Evolutionary conservation across 2,888 invertebrate species (phyloP).

Genomic region (Nemotelus nigrinus): DNA sequence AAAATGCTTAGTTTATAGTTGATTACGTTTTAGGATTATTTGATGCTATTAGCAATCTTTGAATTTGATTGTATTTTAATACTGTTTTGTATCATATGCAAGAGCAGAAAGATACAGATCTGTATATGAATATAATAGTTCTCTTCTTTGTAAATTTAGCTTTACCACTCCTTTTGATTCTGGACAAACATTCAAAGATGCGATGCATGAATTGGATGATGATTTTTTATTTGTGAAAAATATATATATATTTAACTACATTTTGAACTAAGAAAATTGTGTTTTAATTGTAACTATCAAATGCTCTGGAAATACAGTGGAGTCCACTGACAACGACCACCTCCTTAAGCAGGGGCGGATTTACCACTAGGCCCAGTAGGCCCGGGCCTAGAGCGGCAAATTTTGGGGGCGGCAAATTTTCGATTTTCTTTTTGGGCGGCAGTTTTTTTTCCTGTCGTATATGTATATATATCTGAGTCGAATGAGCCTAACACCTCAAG

Average conservation of each 20-base stretch:
- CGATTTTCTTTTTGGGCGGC: no score
- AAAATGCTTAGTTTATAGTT: constrained; percentile 30
- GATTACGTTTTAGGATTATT: constrained; percentile 20
- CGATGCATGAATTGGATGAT: constrained; percentile 29
- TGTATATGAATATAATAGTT: neutral
- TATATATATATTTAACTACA: constrained; percentile 31
- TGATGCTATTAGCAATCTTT: constrained; percentile 16
- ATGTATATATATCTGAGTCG: no score
- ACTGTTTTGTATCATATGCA: no score
- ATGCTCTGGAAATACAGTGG: no score
- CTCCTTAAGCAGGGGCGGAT: no score
- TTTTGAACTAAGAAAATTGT: constrained; percentile 16
- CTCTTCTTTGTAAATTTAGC: constrained; percentile 25
- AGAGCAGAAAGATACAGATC: neutral
- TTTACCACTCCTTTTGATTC: constrained; percentile 26
- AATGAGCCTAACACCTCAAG: no score
- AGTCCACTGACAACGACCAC: no score
- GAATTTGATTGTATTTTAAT: neutral
- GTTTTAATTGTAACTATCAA: neutral
- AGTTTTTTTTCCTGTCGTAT: no score
- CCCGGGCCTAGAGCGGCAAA: no score
- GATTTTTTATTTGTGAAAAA: constrained; percentile 39
- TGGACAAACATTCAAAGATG: constrained; percentile 27
- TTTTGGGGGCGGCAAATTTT: no score
- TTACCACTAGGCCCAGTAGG: no score